Percentiles rank a stretch among this genome's conserved stretches.
These are phyloP conservation scores for Aythya baeri DNA, from an alignment of 2,113 vertebrate genomes.

Conservation along the genomic window DNA sequence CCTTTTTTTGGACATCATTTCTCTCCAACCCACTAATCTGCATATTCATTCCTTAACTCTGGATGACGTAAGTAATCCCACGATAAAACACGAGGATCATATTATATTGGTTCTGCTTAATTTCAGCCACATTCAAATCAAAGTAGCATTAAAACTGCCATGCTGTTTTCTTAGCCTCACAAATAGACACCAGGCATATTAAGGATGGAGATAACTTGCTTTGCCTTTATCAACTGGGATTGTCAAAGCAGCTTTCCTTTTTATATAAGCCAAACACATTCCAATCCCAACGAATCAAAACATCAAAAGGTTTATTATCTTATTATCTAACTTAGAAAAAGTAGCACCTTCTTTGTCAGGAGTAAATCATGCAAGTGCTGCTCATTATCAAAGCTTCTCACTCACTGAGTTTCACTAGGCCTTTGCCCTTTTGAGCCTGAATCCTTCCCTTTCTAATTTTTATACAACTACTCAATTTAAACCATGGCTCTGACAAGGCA, in stretches of 20 bases:
- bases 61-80: not conserved
- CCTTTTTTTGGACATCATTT: not conserved
- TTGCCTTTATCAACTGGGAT: not conserved
- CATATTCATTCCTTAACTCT: not conserved
- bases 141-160: not conserved
- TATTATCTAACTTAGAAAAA: slow-evolving; percentile 30
- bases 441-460: not conserved
- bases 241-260: slow-evolving; percentile 2
- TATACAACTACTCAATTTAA: not conserved
- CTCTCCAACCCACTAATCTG: not conserved
- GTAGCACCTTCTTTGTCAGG: not conserved
- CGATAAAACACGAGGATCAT: not conserved
- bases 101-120: not conserved
- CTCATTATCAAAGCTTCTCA: not conserved
- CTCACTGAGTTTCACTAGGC: not conserved
- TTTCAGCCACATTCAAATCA: not conserved
- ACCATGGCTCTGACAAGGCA: not conserved
- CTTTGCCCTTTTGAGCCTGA: not conserved
- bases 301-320: not conserved
- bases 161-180: not conserved
- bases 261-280: not conserved
- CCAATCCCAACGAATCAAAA: not conserved
- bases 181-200: not conserved
- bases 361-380: not conserved
- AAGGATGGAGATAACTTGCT: not conserved